A percentile compares a stretch with the other conserved stretches of the same genome.
Conservation (phyloP, 2,888 invertebrate genomes). For the Gastrophysa polygoni region DNA sequence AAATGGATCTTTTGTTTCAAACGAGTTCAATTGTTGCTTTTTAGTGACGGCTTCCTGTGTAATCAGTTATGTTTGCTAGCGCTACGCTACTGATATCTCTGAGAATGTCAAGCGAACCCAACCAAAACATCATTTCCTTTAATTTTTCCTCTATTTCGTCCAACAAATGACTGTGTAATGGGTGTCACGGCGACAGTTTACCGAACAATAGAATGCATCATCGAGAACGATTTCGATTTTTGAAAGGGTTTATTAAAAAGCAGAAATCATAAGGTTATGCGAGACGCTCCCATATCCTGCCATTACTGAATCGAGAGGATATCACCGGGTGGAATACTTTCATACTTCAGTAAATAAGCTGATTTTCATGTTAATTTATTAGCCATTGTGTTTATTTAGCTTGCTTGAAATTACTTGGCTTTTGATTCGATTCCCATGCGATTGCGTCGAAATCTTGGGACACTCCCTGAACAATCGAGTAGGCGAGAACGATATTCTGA, state of each 20-base stretch:
- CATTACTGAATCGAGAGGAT: conserved; percentile 45
- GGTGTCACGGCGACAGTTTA: conserved; percentile 38
- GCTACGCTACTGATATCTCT: conserved; percentile 24
- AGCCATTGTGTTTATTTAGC: conserved; percentile 52
- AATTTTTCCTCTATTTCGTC: conserved; percentile 41
- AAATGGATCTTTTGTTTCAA: conserved; percentile 42
- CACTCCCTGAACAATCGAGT: conserved; percentile 23
- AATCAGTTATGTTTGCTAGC: conserved; percentile 36
- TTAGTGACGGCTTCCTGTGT: conserved; percentile 46
- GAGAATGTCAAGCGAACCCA: conserved; percentile 16
- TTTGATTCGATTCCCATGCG: conserved; percentile 21
- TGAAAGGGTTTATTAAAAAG: conserved; percentile 39
- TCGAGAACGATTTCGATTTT: conserved; percentile 35
- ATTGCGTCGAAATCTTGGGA: conserved; percentile 24
- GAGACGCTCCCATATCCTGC: conserved; percentile 48
- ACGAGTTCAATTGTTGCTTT: conserved; percentile 45
- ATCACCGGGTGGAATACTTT: conserved; percentile 49
- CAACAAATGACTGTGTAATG: conserved; percentile 37
- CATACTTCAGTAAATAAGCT: conserved; percentile 53
- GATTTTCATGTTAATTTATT: conserved; percentile 49
- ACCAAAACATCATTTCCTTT: conserved; percentile 32
- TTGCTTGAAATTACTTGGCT: conserved; percentile 48
- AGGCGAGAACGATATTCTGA: too few species aligned
- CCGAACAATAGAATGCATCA: conserved; percentile 35
- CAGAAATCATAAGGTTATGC: conserved; percentile 39